A percentile compares a stretch with the other conserved stretches of the same genome.
Conservation (phyloP, 2,113 vertebrate species). For the Nyctereutes procyonoides region DNA sequence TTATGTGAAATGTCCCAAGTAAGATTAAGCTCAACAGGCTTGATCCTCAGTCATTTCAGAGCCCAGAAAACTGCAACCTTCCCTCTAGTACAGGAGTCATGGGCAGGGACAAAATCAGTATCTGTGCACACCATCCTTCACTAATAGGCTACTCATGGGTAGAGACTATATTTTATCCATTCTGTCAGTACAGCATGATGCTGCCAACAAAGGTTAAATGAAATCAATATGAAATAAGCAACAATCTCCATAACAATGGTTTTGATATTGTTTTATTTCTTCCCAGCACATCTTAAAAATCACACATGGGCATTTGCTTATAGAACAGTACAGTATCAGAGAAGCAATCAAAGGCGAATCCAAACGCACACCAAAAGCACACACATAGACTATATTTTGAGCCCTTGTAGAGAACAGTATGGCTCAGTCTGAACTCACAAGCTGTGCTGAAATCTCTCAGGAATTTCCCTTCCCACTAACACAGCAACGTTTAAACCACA, state of each 20-base stretch:
- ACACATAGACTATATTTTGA: slow-evolving; percentile 55
- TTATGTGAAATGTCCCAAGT: neutral
- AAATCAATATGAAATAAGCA: slow-evolving; percentile 62
- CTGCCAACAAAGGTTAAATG: neutral
- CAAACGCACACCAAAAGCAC: slow-evolving; percentile 64
- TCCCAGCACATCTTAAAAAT: slow-evolving; percentile 78
- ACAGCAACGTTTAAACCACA: slow-evolving; percentile 43
- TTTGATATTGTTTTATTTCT: slow-evolving; percentile 78
- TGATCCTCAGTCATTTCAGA: slow-evolving; percentile 1
- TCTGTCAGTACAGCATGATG: neutral
- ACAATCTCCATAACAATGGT: slow-evolving; percentile 49
- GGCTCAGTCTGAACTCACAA: slow-evolving; percentile 64
- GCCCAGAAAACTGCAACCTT: neutral
- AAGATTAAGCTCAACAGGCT: neutral
- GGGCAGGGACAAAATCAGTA: neutral
- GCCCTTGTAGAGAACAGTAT: slow-evolving; percentile 74
- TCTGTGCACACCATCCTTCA: neutral
- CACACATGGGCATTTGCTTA: slow-evolving; percentile 76
- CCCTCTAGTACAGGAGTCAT: neutral
- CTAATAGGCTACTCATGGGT: neutral
- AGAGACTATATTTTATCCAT: neutral
- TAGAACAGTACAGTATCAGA: slow-evolving; percentile 76
- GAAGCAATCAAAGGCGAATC: slow-evolving; percentile 70
- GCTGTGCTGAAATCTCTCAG: neutral
- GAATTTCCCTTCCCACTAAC: slow-evolving; percentile 44